Conservation (phyloP, 2,113 vertebrate species). For the Amia ocellicauda region DNA sequence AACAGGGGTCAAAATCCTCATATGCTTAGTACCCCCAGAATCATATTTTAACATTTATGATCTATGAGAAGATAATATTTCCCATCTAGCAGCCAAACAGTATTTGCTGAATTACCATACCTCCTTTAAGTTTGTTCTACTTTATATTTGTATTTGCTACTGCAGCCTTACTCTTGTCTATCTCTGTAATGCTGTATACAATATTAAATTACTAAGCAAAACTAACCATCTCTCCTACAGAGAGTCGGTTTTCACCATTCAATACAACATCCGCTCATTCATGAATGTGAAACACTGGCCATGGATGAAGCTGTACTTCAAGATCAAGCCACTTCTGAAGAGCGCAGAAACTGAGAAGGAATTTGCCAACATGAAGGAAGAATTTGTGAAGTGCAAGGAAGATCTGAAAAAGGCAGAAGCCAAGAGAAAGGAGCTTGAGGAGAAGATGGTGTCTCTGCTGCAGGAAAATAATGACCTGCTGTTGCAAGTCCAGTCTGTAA, state of each 20-base stretch:
- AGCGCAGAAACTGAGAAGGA: slow-evolving; percentile 72
- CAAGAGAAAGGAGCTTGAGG: slow-evolving; percentile 72
- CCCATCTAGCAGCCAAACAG: no score
- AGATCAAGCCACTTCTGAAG: slow-evolving; percentile 77
- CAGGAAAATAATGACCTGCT: slow-evolving; percentile 74
- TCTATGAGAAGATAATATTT: no score
- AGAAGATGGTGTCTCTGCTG: slow-evolving; percentile 71
- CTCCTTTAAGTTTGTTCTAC: no score
- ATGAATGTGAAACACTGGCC: slow-evolving; percentile 91
- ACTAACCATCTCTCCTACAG: slow-evolving; percentile 41
- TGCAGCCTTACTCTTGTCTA: no score
- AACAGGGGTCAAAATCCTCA: no score
- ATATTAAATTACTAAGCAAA: no score
- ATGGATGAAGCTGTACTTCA: slow-evolving; percentile 92
- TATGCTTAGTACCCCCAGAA: no score
- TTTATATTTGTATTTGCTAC: no score
- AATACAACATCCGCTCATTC: slow-evolving; percentile 83
- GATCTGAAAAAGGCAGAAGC: slow-evolving; percentile 69
- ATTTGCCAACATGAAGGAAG: slow-evolving; percentile 72
- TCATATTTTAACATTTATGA: no score
- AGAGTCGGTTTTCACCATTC: slow-evolving; percentile 73
- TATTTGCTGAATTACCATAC: no score
- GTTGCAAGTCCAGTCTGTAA: slow-evolving; percentile 66
- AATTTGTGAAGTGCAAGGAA: slow-evolving; percentile 74
- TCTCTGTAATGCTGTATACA: no score